Conservation (phyloP, 2,888 invertebrate species). For the Oconnorella tubifera region DNA sequence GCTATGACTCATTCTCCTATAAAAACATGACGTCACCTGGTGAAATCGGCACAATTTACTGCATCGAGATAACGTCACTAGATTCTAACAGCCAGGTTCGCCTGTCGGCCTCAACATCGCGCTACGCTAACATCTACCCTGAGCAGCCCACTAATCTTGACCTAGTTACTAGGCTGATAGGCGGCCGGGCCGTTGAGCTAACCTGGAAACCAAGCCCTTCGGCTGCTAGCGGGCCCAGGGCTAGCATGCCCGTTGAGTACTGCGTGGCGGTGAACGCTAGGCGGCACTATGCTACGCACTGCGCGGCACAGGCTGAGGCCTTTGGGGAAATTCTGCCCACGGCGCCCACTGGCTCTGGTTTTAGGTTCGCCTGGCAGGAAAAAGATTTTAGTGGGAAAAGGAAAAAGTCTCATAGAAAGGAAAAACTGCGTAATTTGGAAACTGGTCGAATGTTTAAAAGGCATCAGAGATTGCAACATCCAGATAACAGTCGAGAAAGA, state of each 20-base stretch:
- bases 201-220: conserved; percentile 41
- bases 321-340: conserved; percentile 50
- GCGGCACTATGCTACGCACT: conserved; percentile 58
- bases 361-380: conserved; percentile 47
- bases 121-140: conserved; percentile 37
- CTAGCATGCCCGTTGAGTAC: conserved; percentile 25
- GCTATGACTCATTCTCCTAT: background rate
- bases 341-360: conserved; percentile 43
- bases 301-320: conserved; percentile 58
- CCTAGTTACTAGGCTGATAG: conserved; percentile 32
- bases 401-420: background rate
- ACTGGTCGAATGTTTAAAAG: too few species aligned
- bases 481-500: background rate
- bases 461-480: too few species aligned
- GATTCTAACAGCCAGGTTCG: conserved; percentile 44
- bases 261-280: conserved; percentile 60
- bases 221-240: conserved; percentile 9
- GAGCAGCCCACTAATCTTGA: conserved; percentile 35
- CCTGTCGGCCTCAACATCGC: conserved; percentile 42
- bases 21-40: background rate
- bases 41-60: conserved; percentile 10
- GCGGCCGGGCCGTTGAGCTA: conserved; percentile 33
- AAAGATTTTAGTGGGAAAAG: background rate
- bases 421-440: too few species aligned
- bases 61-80: conserved; percentile 40